A percentile compares a stretch with the other conserved stretches of the same genome.
Conservation (phyloP, 2,113 vertebrate genomes). For the Eonycteris spelaea region DNA sequence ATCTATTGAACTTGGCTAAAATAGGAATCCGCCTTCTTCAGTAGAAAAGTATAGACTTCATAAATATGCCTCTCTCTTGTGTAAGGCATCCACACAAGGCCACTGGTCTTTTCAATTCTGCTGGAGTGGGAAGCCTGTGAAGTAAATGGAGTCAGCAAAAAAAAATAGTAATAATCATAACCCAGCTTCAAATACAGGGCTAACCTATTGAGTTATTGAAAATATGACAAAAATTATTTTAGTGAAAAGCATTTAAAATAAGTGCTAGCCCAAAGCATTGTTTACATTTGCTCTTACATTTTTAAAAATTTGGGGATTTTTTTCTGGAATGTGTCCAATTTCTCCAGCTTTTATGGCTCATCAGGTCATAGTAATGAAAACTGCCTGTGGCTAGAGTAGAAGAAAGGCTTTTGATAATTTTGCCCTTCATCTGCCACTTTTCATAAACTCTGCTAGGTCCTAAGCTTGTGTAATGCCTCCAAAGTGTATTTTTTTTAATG, state of each 20-base stretch:
- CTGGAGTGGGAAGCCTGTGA: not conserved
- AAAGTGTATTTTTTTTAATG: not conserved
- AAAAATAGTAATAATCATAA: not conserved
- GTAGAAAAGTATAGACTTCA: not conserved
- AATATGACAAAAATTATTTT: not conserved
- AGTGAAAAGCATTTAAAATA: constrained; percentile 19
- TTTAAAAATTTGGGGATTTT: not conserved
- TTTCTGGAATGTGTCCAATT: not conserved
- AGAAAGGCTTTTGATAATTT: constrained; percentile 30
- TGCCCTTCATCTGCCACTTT: not conserved
- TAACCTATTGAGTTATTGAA: constrained; percentile 40
- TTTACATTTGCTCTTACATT: not conserved
- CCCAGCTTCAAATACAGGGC: not conserved
- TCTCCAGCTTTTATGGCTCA: not conserved
- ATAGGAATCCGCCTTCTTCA: not conserved
- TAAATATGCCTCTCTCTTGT: not conserved
- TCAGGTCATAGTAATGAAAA: constrained; percentile 28
- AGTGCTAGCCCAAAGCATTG: not conserved
- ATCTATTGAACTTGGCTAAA: constrained; percentile 33
- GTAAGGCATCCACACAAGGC: not conserved
- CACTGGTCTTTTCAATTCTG: constrained; percentile 43
- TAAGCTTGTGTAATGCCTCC: not conserved
- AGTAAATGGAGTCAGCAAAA: constrained; percentile 41
- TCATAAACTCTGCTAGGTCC: not conserved
- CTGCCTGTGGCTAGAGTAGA: not conserved